These are phyloP conservation scores for Tribolium castaneum DNA, from an alignment of 1,140 invertebrate genomes.

Conservation along the genomic window DNA sequence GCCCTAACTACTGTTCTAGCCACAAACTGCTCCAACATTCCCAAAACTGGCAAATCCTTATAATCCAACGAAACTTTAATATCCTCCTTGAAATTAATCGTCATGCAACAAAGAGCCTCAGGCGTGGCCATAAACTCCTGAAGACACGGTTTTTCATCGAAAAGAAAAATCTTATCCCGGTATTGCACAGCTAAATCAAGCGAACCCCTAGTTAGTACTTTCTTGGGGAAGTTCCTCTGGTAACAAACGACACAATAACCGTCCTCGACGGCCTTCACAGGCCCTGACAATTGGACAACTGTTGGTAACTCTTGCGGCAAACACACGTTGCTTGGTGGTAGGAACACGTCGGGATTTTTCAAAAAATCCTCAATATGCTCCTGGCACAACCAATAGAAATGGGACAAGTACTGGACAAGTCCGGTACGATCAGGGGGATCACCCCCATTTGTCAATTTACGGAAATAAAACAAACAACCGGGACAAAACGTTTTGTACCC, in stretches of 20 bases:
- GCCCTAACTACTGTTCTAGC: slow-evolving; percentile 66
- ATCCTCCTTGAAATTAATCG: slow-evolving; percentile 63
- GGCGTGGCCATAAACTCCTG: slow-evolving; percentile 66
- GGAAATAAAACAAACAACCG: slow-evolving; percentile 64
- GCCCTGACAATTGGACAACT: slow-evolving; percentile 61
- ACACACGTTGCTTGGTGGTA: slow-evolving; percentile 57
- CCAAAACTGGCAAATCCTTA: slow-evolving; percentile 66
- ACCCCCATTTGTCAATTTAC: slow-evolving; percentile 62
- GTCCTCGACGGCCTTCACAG: slow-evolving; percentile 63
- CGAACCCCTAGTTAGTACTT: slow-evolving; percentile 64
- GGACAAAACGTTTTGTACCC: slow-evolving; percentile 68
- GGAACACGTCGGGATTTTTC: slow-evolving; percentile 61
- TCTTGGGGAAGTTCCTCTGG: slow-evolving; percentile 61
- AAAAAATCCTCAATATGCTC: slow-evolving; percentile 65
- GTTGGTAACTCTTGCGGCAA: slow-evolving; percentile 67
- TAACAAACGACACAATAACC: slow-evolving; percentile 71
- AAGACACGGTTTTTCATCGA: slow-evolving; percentile 66
- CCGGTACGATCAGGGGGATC: slow-evolving; percentile 66
- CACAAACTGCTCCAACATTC: slow-evolving; percentile 70
- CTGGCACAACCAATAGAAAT: slow-evolving; percentile 70
- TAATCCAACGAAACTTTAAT: slow-evolving; percentile 63
- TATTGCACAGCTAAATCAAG: slow-evolving; percentile 63
- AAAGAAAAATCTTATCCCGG: slow-evolving; percentile 66
- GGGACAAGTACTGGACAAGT: slow-evolving; percentile 66
- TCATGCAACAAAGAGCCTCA: slow-evolving; percentile 61